Evolutionary conservation across 37 sponge, comb jelly and placozoan species (phyloP).

Genomic region (Spongia lamella): DNA sequence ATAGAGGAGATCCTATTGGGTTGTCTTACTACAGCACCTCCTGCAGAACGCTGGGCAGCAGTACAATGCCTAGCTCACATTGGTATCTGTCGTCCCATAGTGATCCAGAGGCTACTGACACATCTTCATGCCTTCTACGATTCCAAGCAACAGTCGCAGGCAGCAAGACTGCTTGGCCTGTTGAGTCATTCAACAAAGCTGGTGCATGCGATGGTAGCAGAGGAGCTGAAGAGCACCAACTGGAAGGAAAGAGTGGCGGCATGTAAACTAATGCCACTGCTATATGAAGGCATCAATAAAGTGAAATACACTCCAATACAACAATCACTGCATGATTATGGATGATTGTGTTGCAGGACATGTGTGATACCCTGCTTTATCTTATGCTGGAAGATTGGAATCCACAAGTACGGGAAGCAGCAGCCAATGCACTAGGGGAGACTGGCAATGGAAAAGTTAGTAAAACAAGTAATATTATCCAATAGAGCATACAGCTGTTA

Average conservation of each 20-base stretch:
- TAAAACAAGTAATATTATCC: neutral
- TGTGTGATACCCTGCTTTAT: constrained; percentile 61
- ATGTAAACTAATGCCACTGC: constrained; percentile 47
- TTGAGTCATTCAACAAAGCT: constrained; percentile 54
- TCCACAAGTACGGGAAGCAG: constrained; percentile 70
- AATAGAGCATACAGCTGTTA: neutral
- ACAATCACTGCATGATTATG: no score
- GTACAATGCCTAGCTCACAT: constrained; percentile 66
- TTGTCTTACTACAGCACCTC: constrained; percentile 14
- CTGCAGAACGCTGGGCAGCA: constrained; percentile 68
- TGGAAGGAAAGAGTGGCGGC: constrained; percentile 75
- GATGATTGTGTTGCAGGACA: constrained; percentile 50
- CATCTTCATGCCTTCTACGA: constrained; percentile 8
- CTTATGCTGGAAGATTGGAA: constrained; percentile 87
- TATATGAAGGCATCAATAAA: constrained; percentile 62
- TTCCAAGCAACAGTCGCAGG: constrained; percentile 8
- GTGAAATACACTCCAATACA: constrained; percentile 4
- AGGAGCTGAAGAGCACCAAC: constrained; percentile 72
- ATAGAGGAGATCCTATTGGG: constrained; percentile 40
- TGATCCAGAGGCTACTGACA: constrained; percentile 40
- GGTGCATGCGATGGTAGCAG: constrained; percentile 66
- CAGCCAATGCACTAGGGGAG: constrained; percentile 80
- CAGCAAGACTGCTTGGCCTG: constrained; percentile 39
- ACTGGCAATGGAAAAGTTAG: constrained; percentile 80
- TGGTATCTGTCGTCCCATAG: constrained; percentile 16